A percentile compares a stretch with the other conserved stretches of the same genome.
These are phyloP conservation scores for Acleris holmiana DNA, from an alignment of 2,888 invertebrate species.

Conservation along the genomic window DNA sequence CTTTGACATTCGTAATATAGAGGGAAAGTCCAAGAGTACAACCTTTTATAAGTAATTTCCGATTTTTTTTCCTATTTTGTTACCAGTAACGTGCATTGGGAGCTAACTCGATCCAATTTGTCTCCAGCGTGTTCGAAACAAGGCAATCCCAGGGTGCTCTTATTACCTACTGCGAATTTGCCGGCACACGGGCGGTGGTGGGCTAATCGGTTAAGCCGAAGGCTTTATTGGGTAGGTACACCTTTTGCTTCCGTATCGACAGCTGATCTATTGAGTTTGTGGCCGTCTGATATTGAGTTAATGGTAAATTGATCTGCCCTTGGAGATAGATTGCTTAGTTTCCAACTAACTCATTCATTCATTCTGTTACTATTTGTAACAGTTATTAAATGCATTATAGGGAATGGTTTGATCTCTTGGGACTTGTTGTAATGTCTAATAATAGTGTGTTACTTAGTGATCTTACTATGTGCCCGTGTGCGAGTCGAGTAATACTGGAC, in stretches of 20 bases:
- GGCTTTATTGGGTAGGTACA: slow-evolving; percentile 66
- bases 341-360: too few species aligned
- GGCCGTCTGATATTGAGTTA: slow-evolving; percentile 34
- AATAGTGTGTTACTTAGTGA: too few species aligned
- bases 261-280: slow-evolving; percentile 58
- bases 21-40: neutral
- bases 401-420: too few species aligned
- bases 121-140: slow-evolving; percentile 70
- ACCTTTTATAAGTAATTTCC: slow-evolving; percentile 27
- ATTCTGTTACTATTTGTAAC: too few species aligned
- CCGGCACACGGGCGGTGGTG: slow-evolving; percentile 55
- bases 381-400: too few species aligned
- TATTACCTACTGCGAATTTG: slow-evolving; percentile 67
- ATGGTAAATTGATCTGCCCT: slow-evolving; percentile 40
- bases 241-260: slow-evolving; percentile 59
- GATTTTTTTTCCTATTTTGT: slow-evolving; percentile 43
- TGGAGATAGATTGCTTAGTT: neutral
- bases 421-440: too few species aligned
- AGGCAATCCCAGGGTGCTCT: slow-evolving; percentile 72
- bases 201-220: slow-evolving; percentile 69
- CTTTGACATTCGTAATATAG: too few species aligned
- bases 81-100: slow-evolving; percentile 61
- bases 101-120: slow-evolving; percentile 77
- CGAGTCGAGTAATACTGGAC: too few species aligned
- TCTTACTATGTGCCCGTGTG: too few species aligned